Percentiles rank a stretch among this genome's conserved stretches.
These are phyloP conservation scores for Pachycephala philippinensis DNA, from an alignment of 2,113 vertebrate species.

Conservation along the genomic window DNA sequence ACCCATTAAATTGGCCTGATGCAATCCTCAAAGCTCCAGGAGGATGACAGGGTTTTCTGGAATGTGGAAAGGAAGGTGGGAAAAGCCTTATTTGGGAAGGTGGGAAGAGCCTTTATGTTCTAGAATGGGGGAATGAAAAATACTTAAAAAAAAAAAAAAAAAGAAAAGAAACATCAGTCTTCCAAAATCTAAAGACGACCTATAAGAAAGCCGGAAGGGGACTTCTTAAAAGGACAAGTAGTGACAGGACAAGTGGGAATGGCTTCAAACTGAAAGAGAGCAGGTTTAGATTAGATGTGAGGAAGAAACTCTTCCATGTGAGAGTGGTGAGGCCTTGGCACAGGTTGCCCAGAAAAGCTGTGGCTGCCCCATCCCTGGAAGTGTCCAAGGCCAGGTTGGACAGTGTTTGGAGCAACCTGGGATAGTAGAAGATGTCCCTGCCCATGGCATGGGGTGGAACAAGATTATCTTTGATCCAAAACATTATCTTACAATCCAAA, in stretches of 20 bases:
- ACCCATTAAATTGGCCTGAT: not conserved
- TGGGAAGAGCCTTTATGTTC: not conserved
- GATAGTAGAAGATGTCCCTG: not conserved
- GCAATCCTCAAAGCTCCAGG: not conserved
- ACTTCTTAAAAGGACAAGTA: not conserved
- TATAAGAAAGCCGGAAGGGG: not conserved
- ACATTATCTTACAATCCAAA: not conserved
- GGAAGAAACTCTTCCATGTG: not conserved
- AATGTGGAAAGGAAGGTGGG: not conserved
- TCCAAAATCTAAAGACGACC: not conserved
- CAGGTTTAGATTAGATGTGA: not conserved
- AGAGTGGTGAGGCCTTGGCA: not conserved
- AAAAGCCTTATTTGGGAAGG: not conserved
- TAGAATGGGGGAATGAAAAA: not conserved
- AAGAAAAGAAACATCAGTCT: not conserved
- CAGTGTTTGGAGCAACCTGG: rapidly evolving
- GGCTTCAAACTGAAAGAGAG: not conserved
- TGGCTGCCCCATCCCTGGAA: not conserved
- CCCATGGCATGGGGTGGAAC: rapidly evolving
- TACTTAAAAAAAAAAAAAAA: not conserved
- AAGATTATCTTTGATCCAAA: not conserved
- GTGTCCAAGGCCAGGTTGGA: not conserved
- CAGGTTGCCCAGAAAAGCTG: not conserved
- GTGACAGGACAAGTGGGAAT: not conserved
- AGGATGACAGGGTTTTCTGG: not conserved